These are phyloP conservation scores for Chaenogobius annularis DNA, from an alignment of 2,113 vertebrate species.

Conservation along the genomic window DNA sequence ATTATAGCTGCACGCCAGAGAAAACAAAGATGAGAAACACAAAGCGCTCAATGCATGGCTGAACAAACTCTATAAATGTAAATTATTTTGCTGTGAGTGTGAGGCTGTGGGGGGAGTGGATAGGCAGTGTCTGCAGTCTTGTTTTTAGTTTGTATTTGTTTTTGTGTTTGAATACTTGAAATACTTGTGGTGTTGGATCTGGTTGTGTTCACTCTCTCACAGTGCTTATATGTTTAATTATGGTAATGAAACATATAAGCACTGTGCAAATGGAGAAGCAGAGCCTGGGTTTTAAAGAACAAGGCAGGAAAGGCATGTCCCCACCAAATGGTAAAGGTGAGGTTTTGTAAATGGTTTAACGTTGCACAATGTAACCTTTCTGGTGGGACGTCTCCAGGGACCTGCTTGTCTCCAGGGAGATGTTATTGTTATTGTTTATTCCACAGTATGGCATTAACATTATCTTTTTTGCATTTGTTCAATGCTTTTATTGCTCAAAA, in stretches of 20 bases:
- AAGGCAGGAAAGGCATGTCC: too few species aligned
- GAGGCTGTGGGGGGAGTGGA: conserved; percentile 18
- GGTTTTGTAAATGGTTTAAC: too few species aligned
- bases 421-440: too few species aligned
- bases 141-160: conserved; percentile 35
- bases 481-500: too few species aligned
- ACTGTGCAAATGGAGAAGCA: too few species aligned
- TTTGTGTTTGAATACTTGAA: conserved; percentile 22
- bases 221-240: conserved; percentile 67
- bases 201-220: conserved; percentile 59
- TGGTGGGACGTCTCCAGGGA: too few species aligned
- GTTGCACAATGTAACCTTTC: too few species aligned
- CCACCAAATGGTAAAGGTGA: too few species aligned
- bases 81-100: conserved; percentile 12
- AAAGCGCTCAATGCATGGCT: conserved; percentile 3
- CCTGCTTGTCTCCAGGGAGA: too few species aligned
- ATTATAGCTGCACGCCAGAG: neutral
- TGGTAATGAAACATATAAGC: conserved; percentile 67
- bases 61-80: conserved; percentile 34
- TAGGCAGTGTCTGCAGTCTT: conserved; percentile 67
- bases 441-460: too few species aligned
- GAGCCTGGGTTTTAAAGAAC: too few species aligned
- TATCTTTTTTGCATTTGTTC: too few species aligned
- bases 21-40: conserved; percentile 12
- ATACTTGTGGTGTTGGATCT: conserved; percentile 68